Evolutionary conservation across 2,888 invertebrate species (phyloP).

Genomic region (Ferdinandea cuprea): DNA sequence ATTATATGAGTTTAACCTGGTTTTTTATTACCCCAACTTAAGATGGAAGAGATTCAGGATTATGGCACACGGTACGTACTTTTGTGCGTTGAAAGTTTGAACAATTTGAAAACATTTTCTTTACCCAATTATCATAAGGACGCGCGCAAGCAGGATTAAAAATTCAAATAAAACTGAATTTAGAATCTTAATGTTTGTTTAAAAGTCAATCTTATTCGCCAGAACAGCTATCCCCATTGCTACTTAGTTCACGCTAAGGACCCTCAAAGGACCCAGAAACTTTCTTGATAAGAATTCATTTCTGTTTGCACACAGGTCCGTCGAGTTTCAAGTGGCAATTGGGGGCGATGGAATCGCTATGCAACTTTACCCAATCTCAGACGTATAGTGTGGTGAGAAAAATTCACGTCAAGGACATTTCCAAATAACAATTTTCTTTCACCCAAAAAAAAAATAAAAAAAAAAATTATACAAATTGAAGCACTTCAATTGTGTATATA

Average conservation of each 20-base stretch:
- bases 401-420: slow-evolving; percentile 30
- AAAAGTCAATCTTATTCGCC: slow-evolving; percentile 28
- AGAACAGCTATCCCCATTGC: neutral
- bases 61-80: neutral
- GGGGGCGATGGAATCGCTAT: no score
- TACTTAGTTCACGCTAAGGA: slow-evolving; percentile 27
- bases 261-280: slow-evolving; percentile 53
- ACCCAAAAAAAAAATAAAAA: neutral
- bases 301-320: slow-evolving; percentile 30
- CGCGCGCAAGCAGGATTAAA: slow-evolving; percentile 17
- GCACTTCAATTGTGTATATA: neutral
- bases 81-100: neutral
- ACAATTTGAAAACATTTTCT: no score
- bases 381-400: slow-evolving; percentile 21
- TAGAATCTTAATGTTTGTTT: slow-evolving; percentile 39
- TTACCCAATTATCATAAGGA: slow-evolving; percentile 24
- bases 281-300: slow-evolving; percentile 59
- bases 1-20: slow-evolving; percentile 55
- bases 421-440: slow-evolving; percentile 5
- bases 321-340: slow-evolving; percentile 21
- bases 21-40: slow-evolving; percentile 50
- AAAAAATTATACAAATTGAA: slow-evolving; percentile 13
- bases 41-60: slow-evolving; percentile 24
- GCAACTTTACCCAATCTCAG: no score
- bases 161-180: slow-evolving; percentile 37